Evolutionary conservation across 2,797 vertebrate genomes (phyloP).

Genomic region (Taeniopygia guttata): DNA sequence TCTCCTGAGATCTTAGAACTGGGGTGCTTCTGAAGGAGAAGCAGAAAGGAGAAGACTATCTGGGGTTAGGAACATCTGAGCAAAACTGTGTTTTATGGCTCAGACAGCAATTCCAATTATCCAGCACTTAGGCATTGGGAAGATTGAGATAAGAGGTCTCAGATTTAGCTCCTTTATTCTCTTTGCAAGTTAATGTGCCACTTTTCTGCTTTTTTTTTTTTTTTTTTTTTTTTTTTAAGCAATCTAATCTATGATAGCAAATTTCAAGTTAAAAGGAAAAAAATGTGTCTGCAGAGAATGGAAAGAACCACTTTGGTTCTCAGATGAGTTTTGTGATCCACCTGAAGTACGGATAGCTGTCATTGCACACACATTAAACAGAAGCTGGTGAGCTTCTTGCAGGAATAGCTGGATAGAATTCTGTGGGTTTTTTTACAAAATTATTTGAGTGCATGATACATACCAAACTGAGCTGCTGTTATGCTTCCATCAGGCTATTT

Average conservation of each 20-base stretch:
- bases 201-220: not conserved
- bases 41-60: not conserved
- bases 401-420: not conserved
- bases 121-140: constrained; percentile 37
- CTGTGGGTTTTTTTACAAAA: not conserved
- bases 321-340: not conserved
- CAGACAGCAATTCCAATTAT: constrained; percentile 54
- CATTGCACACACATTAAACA: not conserved
- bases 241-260: constrained; percentile 17
- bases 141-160: constrained; percentile 61
- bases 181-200: constrained; percentile 36
- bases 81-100: constrained; percentile 4
- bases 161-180: constrained; percentile 56
- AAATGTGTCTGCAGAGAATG: not conserved
- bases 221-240: not conserved
- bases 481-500: constrained; percentile 36
- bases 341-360: not conserved
- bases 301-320: constrained; percentile 21
- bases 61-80: constrained; percentile 21
- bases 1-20: not conserved
- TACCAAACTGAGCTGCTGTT: constrained; percentile 3
- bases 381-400: not conserved
- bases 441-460: not conserved
- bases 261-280: constrained; percentile 11
- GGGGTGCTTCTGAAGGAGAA: not conserved